Evolutionary conservation across 2,797 vertebrate genomes (phyloP).

Genomic region (Urosaurus nigricauda): DNA sequence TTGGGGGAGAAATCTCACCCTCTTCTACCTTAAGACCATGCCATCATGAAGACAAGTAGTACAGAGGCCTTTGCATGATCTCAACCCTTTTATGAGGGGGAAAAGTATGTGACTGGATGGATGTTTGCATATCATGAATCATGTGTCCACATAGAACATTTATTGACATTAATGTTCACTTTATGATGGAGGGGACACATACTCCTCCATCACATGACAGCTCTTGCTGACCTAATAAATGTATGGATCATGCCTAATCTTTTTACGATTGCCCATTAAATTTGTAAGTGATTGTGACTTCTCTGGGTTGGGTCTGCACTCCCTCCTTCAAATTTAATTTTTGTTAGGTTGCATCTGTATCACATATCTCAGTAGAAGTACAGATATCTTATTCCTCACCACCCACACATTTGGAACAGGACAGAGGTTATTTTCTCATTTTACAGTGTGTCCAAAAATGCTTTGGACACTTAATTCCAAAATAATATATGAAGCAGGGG

Average conservation of each 20-base stretch:
- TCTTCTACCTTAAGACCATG: not conserved
- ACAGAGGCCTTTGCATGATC: not conserved
- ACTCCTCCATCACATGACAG: not conserved
- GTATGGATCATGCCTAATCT: not conserved
- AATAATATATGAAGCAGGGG: slow-evolving; percentile 44
- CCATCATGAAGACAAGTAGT: not conserved
- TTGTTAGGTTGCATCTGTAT: not conserved
- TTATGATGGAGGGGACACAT: not conserved
- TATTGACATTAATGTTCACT: not conserved
- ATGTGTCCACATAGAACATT: not conserved
- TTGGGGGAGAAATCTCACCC: not conserved
- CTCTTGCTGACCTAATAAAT: not conserved
- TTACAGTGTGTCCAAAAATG: slow-evolving; percentile 48
- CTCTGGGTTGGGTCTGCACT: not conserved
- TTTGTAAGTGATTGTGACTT: not conserved
- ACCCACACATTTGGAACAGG: slow-evolving; percentile 61
- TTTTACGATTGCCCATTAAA: not conserved
- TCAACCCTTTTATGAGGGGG: not conserved
- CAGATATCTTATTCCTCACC: slow-evolving; percentile 51
- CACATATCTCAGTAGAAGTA: slow-evolving; percentile 55
- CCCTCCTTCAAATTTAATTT: not conserved
- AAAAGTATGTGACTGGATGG: not conserved
- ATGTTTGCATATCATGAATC: not conserved
- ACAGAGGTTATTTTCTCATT: slow-evolving; percentile 49
- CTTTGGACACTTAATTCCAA: slow-evolving; percentile 63